These are phyloP conservation scores for Luehdorfia chinensis DNA, from an alignment of 1,140 invertebrate species.

Conservation along the genomic window DNA sequence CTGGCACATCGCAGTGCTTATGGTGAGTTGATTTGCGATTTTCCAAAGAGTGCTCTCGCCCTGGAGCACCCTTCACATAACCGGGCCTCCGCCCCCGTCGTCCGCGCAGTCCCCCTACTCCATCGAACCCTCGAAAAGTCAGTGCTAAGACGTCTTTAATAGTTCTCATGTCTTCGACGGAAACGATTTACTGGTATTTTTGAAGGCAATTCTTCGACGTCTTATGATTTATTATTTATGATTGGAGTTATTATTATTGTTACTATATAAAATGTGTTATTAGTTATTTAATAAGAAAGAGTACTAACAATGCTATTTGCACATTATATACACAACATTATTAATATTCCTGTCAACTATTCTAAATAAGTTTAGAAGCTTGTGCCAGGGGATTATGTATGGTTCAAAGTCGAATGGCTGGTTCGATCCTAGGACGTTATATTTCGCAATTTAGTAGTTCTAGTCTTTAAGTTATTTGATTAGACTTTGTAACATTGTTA, in stretches of 20 bases:
- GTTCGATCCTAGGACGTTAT: not conserved
- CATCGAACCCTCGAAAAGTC: not conserved
- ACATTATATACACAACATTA: too few relatives aligned
- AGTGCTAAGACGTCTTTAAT: conserved; percentile 24
- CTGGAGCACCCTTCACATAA: conserved; percentile 45
- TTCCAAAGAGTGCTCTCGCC: conserved; percentile 46
- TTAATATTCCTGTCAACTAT: too few relatives aligned
- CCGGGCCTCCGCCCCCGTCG: conserved; percentile 25
- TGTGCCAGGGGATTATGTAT: too few relatives aligned
- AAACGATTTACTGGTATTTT: conserved; percentile 15
- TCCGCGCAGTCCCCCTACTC: conserved; percentile 5
- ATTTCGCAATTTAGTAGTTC: not conserved
- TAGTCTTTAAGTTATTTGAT: not conserved
- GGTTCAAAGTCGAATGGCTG: not conserved
- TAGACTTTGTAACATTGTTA: too few relatives aligned
- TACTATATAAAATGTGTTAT: not conserved
- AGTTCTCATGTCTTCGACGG: conserved; percentile 15
- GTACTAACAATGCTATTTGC: not conserved
- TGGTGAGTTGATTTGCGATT: conserved; percentile 48
- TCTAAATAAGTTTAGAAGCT: too few relatives aligned
- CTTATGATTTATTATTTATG: conserved; percentile 1
- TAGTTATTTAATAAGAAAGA: too few relatives aligned
- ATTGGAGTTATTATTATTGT: not conserved
- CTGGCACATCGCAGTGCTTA: not conserved
- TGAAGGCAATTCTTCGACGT: not conserved